Evolutionary conservation across 2,888 invertebrate species (phyloP).

Genomic region (Leptopterna dolabrata): DNA sequence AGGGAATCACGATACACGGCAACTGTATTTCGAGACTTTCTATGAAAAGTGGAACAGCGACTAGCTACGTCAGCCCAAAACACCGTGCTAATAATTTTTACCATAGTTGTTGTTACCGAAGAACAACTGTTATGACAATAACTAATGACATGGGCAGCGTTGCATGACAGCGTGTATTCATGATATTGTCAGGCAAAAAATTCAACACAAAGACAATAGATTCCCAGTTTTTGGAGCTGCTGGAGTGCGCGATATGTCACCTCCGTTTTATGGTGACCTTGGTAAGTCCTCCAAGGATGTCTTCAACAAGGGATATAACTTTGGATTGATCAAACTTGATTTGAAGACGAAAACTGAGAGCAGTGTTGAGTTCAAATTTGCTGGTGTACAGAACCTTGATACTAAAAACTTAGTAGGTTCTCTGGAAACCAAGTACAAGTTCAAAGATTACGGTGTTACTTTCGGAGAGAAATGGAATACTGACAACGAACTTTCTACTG

Average conservation of each 20-base stretch:
- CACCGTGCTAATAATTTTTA: no score
- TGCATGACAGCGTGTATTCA: no score
- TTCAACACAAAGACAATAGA: no score
- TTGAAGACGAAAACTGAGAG: constrained; percentile 92
- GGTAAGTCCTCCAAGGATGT: constrained; percentile 97
- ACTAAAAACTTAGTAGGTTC: constrained; percentile 91
- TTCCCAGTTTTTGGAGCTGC: no score
- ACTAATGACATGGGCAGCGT: no score
- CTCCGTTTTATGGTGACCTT: constrained; percentile 95
- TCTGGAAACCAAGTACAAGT: constrained; percentile 93
- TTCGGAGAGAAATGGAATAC: constrained; percentile 99
- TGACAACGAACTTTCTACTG: constrained; percentile 93
- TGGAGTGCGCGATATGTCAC: constrained; percentile 75
- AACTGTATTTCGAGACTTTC: no score
- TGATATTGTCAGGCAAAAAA: no score
- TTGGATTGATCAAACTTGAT: constrained; percentile 95
- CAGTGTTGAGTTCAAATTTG: constrained; percentile 94
- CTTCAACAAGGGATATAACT: constrained; percentile 96
- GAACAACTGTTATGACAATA: no score
- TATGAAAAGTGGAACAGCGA: no score
- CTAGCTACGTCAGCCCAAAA: no score
- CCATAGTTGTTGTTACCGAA: no score
- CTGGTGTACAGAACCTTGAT: constrained; percentile 91
- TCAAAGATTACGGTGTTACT: constrained; percentile 88
- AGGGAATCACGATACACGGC: no score